These are phyloP conservation scores for Pantherophis alleghaniensis DNA, from an alignment of 2,797 vertebrate species.

Conservation along the genomic window DNA sequence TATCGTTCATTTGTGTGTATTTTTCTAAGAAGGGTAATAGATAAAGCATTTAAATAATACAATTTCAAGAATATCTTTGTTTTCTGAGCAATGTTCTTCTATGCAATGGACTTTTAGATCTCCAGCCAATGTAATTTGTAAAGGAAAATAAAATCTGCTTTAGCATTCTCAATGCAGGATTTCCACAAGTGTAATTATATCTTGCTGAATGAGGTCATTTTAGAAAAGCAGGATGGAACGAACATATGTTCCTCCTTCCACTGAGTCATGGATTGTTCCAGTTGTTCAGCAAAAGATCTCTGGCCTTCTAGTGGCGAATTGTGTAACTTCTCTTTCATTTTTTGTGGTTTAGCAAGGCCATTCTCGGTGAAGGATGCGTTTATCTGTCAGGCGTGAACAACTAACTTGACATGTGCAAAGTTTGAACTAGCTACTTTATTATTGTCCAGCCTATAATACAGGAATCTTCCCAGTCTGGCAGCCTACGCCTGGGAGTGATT, in stretches of 20 bases:
- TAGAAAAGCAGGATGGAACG: not conserved
- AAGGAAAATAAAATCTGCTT: not conserved
- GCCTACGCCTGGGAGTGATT: too few species aligned
- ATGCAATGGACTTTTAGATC: too few species aligned
- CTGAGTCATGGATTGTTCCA: not conserved
- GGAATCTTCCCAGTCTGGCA: too few species aligned
- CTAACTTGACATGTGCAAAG: too few species aligned
- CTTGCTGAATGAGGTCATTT: not conserved
- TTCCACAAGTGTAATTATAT: not conserved
- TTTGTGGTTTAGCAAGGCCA: not conserved
- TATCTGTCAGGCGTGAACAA: not conserved
- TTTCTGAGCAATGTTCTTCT: not conserved
- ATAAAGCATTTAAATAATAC: not conserved
- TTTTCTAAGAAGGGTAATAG: not conserved
- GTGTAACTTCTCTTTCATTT: not conserved
- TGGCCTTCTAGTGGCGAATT: constrained; percentile 64
- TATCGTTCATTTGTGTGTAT: not conserved
- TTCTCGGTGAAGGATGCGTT: not conserved
- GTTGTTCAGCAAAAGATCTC: constrained; percentile 21
- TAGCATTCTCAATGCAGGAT: not conserved
- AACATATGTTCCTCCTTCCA: not conserved
- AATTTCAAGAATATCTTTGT: not conserved
- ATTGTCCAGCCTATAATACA: too few species aligned
- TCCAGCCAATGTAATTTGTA: not conserved
- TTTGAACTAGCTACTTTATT: too few species aligned